A percentile compares a stretch with the other conserved stretches of the same genome.
Evolutionary conservation across 2,113 vertebrate genomes (phyloP).

Genomic region (pig (Sus scrofa)): DNA sequence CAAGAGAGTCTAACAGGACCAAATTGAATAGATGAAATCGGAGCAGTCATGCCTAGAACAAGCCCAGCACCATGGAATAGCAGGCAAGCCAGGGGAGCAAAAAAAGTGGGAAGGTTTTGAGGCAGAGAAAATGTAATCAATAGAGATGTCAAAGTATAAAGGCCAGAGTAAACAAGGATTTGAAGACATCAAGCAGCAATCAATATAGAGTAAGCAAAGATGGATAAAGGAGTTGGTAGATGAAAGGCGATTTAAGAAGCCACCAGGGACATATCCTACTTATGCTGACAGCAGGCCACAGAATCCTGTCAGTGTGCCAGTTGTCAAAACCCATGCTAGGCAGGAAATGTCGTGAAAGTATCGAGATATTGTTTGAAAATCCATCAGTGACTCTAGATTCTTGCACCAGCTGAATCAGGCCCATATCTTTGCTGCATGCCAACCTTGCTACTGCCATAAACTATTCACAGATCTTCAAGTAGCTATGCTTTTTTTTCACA

Average conservation of each 20-base stretch:
- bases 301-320: slow-evolving; percentile 22
- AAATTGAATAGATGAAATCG: background rate
- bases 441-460: slow-evolving; percentile 19
- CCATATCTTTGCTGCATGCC: slow-evolving; percentile 29
- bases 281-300: background rate
- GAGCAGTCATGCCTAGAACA: slow-evolving; percentile 38
- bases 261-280: background rate
- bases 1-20: background rate
- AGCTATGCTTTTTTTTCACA: slow-evolving; percentile 16
- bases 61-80: background rate
- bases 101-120: slow-evolving; percentile 30
- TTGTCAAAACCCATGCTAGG: slow-evolving; percentile 44
- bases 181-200: slow-evolving; percentile 60
- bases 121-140: slow-evolving; percentile 67
- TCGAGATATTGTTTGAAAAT: slow-evolving; percentile 61
- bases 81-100: background rate
- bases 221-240: slow-evolving; percentile 2
- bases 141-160: slow-evolving; percentile 68
- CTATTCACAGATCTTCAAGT: slow-evolving; percentile 19
- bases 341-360: slow-evolving; percentile 41
- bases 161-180: slow-evolving; percentile 66
- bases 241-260: slow-evolving; percentile 65
- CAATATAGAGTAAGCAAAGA: slow-evolving; percentile 53
- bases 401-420: slow-evolving; percentile 17
- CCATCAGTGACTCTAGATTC: background rate